Conservation (phyloP, 2,888 invertebrate genomes). For the Pantelozetes paolii region DNA sequence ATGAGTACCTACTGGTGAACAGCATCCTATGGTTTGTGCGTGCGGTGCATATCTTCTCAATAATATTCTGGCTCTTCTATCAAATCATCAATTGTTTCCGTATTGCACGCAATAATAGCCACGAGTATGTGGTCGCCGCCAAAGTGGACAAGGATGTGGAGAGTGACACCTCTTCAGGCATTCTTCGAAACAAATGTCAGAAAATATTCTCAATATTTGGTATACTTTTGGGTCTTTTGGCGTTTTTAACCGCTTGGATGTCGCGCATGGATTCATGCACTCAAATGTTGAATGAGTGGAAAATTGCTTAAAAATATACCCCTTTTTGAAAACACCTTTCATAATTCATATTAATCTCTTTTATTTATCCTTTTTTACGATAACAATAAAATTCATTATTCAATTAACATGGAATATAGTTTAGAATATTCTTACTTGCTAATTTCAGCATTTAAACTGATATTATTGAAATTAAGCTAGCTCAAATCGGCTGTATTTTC, state of each 20-base stretch:
- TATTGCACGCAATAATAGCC: not conserved
- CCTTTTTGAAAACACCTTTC: not conserved
- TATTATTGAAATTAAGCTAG: no score
- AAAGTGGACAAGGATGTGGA: not conserved
- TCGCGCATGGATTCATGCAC: not conserved
- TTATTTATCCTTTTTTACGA: no score
- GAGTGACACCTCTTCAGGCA: conserved; percentile 18
- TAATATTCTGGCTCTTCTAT: conserved; percentile 34
- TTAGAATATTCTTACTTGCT: no score
- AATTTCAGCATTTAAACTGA: no score
- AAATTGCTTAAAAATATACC: not conserved
- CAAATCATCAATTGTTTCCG: not conserved
- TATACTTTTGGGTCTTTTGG: not conserved
- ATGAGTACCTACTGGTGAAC: not conserved
- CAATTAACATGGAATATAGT: no score
- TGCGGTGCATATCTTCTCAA: conserved; percentile 8
- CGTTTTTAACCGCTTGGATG: conserved; percentile 6
- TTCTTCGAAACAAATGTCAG: not conserved
- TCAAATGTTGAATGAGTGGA: conserved; percentile 24
- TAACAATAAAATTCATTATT: no score
- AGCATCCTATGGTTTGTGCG: conserved; percentile 21
- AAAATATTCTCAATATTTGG: not conserved
- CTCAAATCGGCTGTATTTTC: no score
- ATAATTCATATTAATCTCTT: not conserved
- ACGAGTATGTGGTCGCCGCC: not conserved